Conservation (phyloP, 2,888 invertebrate genomes). For the Nomada lathburiana region DNA sequence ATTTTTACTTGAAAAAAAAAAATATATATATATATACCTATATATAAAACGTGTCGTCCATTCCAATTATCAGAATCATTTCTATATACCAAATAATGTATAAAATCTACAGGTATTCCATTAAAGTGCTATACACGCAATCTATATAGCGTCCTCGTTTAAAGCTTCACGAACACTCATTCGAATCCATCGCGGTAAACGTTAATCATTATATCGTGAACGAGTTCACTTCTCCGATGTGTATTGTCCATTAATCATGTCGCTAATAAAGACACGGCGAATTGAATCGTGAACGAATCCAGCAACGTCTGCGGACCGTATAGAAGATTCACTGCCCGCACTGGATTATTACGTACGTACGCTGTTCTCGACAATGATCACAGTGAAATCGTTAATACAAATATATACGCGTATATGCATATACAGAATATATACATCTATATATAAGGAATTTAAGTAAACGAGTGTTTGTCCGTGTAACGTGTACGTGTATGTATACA, state of each 20-base stretch:
- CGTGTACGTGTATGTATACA: background rate
- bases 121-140: background rate
- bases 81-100: background rate
- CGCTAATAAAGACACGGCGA: constrained; percentile 12
- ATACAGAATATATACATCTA: constrained; percentile 11
- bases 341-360: constrained; percentile 42
- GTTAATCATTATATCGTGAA: constrained; percentile 2
- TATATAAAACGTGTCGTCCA: too few species aligned
- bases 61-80: constrained; percentile 1
- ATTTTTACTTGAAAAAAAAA: too few species aligned
- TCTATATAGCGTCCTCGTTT: background rate
- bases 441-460: constrained; percentile 51
- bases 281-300: constrained; percentile 27
- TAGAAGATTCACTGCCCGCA: constrained; percentile 58
- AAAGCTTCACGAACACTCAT: constrained; percentile 14
- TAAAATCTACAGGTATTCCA: background rate
- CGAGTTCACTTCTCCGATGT: constrained; percentile 21
- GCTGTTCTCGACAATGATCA: constrained; percentile 41
- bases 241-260: constrained; percentile 41
- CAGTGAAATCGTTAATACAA: constrained; percentile 50
- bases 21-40: too few species aligned
- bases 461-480: constrained; percentile 16
- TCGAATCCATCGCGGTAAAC: constrained; percentile 2
- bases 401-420: constrained; percentile 29
- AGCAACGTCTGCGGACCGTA: constrained; percentile 26